A percentile compares a stretch with the other conserved stretches of the same genome.
Conservation (phyloP, 2,888 invertebrate species). For the Pristionchus mayeri region DNA sequence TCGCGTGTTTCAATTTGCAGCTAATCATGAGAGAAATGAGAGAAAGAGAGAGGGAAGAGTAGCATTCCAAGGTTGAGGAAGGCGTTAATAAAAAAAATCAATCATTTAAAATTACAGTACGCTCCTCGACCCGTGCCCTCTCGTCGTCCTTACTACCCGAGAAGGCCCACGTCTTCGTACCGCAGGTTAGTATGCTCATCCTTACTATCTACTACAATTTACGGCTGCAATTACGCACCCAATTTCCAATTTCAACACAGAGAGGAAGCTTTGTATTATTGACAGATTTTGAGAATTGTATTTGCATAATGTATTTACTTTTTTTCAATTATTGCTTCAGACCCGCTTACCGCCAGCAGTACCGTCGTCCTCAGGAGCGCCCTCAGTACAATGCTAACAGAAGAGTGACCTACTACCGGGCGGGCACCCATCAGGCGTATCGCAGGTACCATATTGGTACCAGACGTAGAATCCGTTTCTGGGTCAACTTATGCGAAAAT, state of each 20-base stretch:
- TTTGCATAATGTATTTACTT: no score
- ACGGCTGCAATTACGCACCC: no score
- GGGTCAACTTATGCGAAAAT: no score
- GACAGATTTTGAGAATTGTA: no score
- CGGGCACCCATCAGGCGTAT: constrained; percentile 6
- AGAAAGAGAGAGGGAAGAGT: neutral
- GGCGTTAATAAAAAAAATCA: neutral
- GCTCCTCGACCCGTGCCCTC: constrained; percentile 21
- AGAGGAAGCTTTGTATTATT: no score
- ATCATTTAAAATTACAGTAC: neutral
- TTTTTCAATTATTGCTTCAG: neutral
- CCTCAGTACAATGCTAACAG: neutral
- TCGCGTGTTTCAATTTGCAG: neutral
- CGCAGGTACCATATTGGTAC: neutral
- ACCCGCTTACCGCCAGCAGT: constrained; percentile 6
- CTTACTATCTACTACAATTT: no score
- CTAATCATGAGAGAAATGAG: neutral
- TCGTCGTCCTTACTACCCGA: constrained; percentile 8
- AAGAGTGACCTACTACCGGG: neutral
- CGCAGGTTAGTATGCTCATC: neutral
- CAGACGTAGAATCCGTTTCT: neutral
- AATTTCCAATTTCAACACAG: no score
- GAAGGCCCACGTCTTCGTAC: neutral
- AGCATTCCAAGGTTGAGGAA: constrained; percentile 1
- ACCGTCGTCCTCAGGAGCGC: neutral